Conservation (phyloP, 2,113 vertebrate species). For the Elephas maximus region DNA sequence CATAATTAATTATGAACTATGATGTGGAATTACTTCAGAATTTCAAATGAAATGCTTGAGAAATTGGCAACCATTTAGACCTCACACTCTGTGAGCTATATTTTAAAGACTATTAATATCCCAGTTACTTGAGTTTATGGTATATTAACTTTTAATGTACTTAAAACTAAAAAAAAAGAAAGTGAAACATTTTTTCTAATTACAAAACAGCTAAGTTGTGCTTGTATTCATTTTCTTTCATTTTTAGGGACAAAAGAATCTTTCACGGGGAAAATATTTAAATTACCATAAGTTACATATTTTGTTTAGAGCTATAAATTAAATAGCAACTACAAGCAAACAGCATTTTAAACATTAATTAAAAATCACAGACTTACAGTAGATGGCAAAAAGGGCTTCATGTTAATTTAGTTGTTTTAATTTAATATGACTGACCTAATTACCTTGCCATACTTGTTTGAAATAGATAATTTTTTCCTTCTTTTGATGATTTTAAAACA, state of each 20-base stretch:
- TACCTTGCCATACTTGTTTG: constrained; percentile 61
- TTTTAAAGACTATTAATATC: constrained; percentile 69
- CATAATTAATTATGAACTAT: constrained; percentile 66
- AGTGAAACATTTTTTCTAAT: constrained; percentile 81
- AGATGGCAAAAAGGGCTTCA: constrained; percentile 72
- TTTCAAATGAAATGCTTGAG: constrained; percentile 67
- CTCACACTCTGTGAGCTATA: background rate
- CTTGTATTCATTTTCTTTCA: constrained; percentile 72
- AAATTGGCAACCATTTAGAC: constrained; percentile 37
- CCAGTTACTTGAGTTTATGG: constrained; percentile 67
- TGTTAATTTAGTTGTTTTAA: constrained; percentile 77
- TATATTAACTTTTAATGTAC: constrained; percentile 80
- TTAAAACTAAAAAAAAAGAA: constrained; percentile 82
- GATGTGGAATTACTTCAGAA: background rate
- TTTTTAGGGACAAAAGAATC: constrained; percentile 67
- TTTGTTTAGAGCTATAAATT: constrained; percentile 85
- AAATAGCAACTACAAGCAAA: constrained; percentile 86
- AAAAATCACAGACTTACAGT: constrained; percentile 77
- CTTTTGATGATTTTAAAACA: constrained; percentile 61
- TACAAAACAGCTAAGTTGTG: constrained; percentile 76
- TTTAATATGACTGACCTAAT: constrained; percentile 82
- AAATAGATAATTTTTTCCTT: constrained; percentile 53
- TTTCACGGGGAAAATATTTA: constrained; percentile 77
- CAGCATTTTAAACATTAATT: constrained; percentile 86
- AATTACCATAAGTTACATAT: constrained; percentile 51